Conservation (phyloP, 2,797 vertebrate genomes). For the Geotrypetes seraphini region DNA sequence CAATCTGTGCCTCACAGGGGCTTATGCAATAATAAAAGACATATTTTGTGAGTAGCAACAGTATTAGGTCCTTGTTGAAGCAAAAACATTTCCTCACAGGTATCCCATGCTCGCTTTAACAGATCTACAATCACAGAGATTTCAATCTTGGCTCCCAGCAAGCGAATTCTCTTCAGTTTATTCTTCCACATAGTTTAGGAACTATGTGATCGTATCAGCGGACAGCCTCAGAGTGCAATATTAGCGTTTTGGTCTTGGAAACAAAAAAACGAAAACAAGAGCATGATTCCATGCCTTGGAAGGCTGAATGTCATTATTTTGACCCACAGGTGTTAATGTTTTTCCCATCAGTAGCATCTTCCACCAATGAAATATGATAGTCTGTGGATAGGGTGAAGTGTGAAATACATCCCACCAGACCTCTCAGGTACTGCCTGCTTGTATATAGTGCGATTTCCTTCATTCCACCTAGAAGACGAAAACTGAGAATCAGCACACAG, state of each 20-base stretch:
- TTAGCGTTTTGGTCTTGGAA: neutral
- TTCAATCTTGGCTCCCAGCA: too few species aligned
- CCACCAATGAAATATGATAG: constrained; percentile 85
- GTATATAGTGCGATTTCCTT: constrained; percentile 88
- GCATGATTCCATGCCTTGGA: constrained; percentile 5
- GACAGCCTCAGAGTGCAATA: neutral
- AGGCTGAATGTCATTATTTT: constrained; percentile 44
- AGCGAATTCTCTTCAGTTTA: constrained; percentile 18
- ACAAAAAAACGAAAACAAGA: neutral
- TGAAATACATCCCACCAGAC: constrained; percentile 88
- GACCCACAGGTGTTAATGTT: constrained; percentile 94
- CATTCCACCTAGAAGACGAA: constrained; percentile 75
- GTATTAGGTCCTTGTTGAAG: too few species aligned
- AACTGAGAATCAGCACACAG: too few species aligned
- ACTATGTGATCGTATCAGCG: too few species aligned
- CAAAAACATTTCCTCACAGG: too few species aligned
- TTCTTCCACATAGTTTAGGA: constrained; percentile 4
- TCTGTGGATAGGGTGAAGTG: constrained; percentile 93
- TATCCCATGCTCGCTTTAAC: too few species aligned
- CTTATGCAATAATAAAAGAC: too few species aligned
- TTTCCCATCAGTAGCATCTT: constrained; percentile 82
- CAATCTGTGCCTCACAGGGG: too few species aligned
- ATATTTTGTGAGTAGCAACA: too few species aligned
- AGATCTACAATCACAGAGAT: too few species aligned
- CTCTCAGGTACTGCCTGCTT: constrained; percentile 77